Evolutionary conservation across 2,797 vertebrate genomes (phyloP).

Genomic region (Benthosema pterotum): DNA sequence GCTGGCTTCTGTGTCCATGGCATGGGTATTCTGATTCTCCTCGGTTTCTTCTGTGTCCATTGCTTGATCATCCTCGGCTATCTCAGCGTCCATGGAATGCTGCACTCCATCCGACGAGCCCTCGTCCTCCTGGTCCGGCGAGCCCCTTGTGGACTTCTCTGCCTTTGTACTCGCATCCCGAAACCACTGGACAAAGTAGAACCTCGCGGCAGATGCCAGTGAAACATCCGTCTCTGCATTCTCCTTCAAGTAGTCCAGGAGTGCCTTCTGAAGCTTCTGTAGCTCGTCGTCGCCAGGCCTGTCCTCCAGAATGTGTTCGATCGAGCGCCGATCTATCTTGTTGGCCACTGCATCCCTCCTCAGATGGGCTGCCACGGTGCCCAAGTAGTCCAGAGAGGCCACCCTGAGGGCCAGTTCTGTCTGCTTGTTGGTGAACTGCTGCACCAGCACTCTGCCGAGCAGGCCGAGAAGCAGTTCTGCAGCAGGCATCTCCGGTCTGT

Average conservation of each 20-base stretch:
- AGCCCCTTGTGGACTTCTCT: slow-evolving; percentile 96
- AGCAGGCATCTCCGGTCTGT: slow-evolving; percentile 98
- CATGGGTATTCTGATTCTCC: no score
- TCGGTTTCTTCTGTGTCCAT: no score
- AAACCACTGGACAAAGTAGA: slow-evolving; percentile 97
- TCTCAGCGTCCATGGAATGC: slow-evolving; percentile 63
- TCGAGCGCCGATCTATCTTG: slow-evolving; percentile 96
- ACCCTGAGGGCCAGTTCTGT: slow-evolving; percentile 98
- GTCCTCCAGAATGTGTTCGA: slow-evolving; percentile 89
- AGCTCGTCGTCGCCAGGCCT: slow-evolving; percentile 70
- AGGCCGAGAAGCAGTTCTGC: slow-evolving; percentile 95
- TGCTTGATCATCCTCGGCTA: no score
- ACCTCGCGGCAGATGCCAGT: slow-evolving; percentile 94
- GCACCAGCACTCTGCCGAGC: slow-evolving; percentile 94
- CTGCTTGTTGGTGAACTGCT: slow-evolving; percentile 98
- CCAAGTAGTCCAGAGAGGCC: slow-evolving; percentile 96
- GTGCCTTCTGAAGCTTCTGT: slow-evolving; percentile 90
- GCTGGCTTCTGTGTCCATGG: no score
- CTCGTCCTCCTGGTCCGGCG: slow-evolving; percentile 90
- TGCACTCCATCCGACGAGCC: slow-evolving; percentile 92
- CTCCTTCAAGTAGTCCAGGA: slow-evolving; percentile 94
- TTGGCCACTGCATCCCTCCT: slow-evolving; percentile 96
- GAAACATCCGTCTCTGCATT: slow-evolving; percentile 94
- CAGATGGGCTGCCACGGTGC: slow-evolving; percentile 93
- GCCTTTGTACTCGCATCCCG: slow-evolving; percentile 94